Evolutionary conservation across 2,113 vertebrate genomes (phyloP), one percentile per base, ranked within the genome.

Genomic region (Lepidothrix coronata): DNA sequence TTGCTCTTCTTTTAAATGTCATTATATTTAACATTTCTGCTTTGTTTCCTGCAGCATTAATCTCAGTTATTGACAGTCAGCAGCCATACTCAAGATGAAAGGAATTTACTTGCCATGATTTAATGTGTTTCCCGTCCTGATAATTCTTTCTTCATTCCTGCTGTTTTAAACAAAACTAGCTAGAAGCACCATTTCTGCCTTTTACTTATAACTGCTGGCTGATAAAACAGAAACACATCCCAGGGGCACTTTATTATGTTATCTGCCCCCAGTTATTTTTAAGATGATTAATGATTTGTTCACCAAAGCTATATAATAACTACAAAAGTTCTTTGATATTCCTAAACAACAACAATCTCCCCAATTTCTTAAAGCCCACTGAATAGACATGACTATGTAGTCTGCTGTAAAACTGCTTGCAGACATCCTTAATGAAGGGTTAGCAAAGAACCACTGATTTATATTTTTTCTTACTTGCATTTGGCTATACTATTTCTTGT

Each of bases 31-130:
- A 89, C 46, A 83, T 90, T 88, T 81, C 68, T 94, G 25, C 85
- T 97, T 95, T 96, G 85, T 97, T 95, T 97, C 80, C 58, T 82
- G 77, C 61, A 91, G 84, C 70, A 92, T 89, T 93, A 85, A 94
- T 96, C 61, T 65, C 83, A n/a, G 68, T 52, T 92, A 95, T 83
- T 95, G 85, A 93, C 93, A 92, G 79, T 80, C 95, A 91, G 91
- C 73, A 91, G 46, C 58, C 83, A 81, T 75, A 80, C 52, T 91
- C 48, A 39, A 95, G 87, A 91, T 95, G 65, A 95, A 97, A 97
- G 88, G 62, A 91, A 89, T 89, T 93, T 93, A 87, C 65, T 89
- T 91, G 44, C 73, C 68, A 23, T 62, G 76, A 91, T 68, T 94
- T 91, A 96, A 92, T 81, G 67, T 25, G 0, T 92, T 96, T 95